Conservation (phyloP, 2,888 invertebrate species). For the Tetropium fuscum region DNA sequence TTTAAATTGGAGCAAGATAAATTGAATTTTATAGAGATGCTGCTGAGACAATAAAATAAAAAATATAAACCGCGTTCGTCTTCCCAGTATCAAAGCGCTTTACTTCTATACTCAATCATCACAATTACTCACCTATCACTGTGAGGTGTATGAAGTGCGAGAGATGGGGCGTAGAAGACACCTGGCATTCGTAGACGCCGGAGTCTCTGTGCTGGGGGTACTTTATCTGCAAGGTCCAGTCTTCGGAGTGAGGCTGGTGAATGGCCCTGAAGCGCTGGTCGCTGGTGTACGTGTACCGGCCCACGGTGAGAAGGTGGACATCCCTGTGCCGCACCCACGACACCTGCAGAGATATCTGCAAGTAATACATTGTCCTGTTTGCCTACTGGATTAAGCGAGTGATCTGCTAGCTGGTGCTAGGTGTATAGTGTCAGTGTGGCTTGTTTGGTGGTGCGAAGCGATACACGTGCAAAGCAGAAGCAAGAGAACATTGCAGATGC, state of each 20-base stretch:
- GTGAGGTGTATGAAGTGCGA: slow-evolving; percentile 92
- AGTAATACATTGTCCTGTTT: slow-evolving; percentile 50
- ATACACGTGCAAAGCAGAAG: not conserved
- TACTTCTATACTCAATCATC: not conserved
- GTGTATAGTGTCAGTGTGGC: slow-evolving; percentile 13
- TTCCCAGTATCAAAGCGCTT: too few relatives aligned
- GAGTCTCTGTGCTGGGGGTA: slow-evolving; percentile 92
- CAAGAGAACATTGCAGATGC: too few relatives aligned
- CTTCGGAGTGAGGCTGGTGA: slow-evolving; percentile 87
- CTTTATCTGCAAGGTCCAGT: slow-evolving; percentile 93
- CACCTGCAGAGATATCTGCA: slow-evolving; percentile 81
- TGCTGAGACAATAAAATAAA: too few relatives aligned
- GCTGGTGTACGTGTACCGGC: slow-evolving; percentile 90
- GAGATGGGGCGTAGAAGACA: slow-evolving; percentile 93
- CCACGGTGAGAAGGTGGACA: slow-evolving; percentile 90
- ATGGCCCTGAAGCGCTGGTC: slow-evolving; percentile 92
- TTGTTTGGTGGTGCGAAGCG: not conserved
- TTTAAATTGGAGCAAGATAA: too few relatives aligned
- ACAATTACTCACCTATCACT: slow-evolving; percentile 87
- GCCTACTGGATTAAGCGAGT: slow-evolving; percentile 40
- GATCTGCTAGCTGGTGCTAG: slow-evolving; percentile 29
- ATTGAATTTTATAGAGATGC: too few relatives aligned
- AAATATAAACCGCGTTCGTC: too few relatives aligned
- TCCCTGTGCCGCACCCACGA: slow-evolving; percentile 94
- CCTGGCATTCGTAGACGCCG: slow-evolving; percentile 94